Evolutionary conservation across 2,113 vertebrate genomes (phyloP), one percentile per base, ranked within the genome.

Genomic region (Ciconia maguari): DNA sequence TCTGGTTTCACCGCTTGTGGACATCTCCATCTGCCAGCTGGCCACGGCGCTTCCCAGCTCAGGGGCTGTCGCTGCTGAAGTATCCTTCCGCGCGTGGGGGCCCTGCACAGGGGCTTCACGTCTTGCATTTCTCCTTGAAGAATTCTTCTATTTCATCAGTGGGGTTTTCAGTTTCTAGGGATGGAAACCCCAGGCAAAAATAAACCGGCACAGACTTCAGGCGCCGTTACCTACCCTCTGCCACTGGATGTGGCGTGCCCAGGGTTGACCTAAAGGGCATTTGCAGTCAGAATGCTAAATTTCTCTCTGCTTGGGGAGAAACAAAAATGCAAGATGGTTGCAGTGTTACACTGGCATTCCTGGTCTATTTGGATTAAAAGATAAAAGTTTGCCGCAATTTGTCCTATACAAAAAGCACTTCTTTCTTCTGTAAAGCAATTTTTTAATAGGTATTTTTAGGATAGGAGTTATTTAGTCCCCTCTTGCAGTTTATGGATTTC

Each of bases 161-260:
- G 2, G n/a, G 32, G 9, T 71, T 89, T 86, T 66, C 13, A 22
- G 15, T 41, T 70, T 30, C 61, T 27, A 36, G 36, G 22, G 8
- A n/a, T 58, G 22, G 46, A 74, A 82, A 55, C 15, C 27, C 15
- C 22, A 46, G 32, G 27, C 26, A 44, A 88, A 85, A 91, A 60
- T 10, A 61, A 93, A 68, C 20, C 2, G 1, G 12, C 29, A 10
- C 0, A 0, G 29, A 48, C 17, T 27, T 68, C 1, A 46, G 32
- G 20, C 1, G 2, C 57, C 0, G 0, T 21, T 42, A 42, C 62
- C 26, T 66, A 34, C 46, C 55, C 72, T 51, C 24, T 3, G 8
- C 34, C 6, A 12, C 36, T 32, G 26, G 10, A 10, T 24, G n/a
- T 55, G 11, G 20, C 0, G 4, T 1, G 18, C 14, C 8, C 10